A percentile compares a stretch with the other conserved stretches of the same genome.
Conservation (phyloP, 2,888 invertebrate genomes). For the Mayetiola destructor region DNA sequence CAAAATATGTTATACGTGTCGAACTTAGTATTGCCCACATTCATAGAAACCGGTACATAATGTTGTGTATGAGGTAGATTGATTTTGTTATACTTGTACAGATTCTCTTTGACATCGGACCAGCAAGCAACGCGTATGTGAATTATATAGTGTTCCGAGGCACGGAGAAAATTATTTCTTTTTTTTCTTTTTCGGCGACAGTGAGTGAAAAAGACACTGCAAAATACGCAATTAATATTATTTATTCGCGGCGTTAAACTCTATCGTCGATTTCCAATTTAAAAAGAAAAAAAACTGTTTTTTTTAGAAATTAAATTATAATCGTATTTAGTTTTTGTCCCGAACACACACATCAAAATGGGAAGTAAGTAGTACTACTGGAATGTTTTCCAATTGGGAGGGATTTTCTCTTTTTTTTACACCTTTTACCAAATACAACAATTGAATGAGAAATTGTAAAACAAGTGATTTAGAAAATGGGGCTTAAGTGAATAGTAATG, state of each 20-base stretch:
- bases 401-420: no score
- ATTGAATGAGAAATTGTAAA: neutral
- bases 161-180: neutral
- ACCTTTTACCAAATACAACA: neutral
- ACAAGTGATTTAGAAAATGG: slow-evolving; percentile 18
- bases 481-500: slow-evolving; percentile 17
- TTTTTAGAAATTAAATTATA: neutral
- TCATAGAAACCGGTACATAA: slow-evolving; percentile 1
- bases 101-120: slow-evolving; percentile 13
- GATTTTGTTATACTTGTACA: neutral
- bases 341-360: slow-evolving; percentile 30
- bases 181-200: neutral
- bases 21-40: slow-evolving; percentile 13
- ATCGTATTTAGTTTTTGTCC: neutral
- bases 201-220: neutral
- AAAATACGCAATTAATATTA: no score
- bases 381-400: slow-evolving; percentile 17
- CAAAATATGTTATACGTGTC: slow-evolving; percentile 16
- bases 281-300: neutral
- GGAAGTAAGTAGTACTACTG: slow-evolving; percentile 35
- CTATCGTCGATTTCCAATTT: neutral
- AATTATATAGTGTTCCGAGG: neutral
- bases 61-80: neutral
- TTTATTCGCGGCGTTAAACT: no score
- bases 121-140: slow-evolving; percentile 2